Conservation (phyloP, 2,888 invertebrate species). For the Synergus japonicus region DNA sequence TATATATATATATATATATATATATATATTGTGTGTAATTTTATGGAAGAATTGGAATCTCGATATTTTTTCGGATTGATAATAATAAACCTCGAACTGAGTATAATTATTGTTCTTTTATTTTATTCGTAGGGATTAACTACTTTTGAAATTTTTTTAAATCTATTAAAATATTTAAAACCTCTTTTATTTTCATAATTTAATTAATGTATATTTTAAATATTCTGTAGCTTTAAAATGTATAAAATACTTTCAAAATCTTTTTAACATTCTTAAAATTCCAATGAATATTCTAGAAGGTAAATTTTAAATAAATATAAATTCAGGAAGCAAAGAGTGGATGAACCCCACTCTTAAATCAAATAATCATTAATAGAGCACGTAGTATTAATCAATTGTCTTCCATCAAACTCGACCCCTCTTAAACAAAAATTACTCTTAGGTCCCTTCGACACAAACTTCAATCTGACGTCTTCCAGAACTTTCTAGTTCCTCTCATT, state of each 20-base stretch:
- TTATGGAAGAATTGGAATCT: background rate
- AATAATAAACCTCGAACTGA: background rate
- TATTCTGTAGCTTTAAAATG: too few relatives aligned
- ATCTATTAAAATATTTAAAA: too few relatives aligned
- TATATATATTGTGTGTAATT: background rate
- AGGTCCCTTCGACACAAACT: background rate
- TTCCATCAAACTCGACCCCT: background rate
- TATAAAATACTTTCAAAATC: too few relatives aligned
- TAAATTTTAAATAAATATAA: background rate
- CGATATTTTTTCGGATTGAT: background rate
- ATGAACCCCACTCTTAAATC: background rate
- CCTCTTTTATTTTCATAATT: too few relatives aligned
- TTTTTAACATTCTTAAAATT: too few relatives aligned
- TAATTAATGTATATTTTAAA: too few relatives aligned
- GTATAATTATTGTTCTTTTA: background rate
- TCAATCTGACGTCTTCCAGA: background rate
- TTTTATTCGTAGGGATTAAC: background rate
- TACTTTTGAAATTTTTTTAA: too few relatives aligned
- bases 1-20: too few relatives aligned
- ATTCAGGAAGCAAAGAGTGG: background rate
- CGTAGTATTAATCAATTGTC: background rate
- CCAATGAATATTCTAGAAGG: background rate
- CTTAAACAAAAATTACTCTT: background rate
- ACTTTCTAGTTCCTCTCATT: background rate
- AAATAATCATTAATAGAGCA: background rate